phyloP scores from a whole-genome alignment of 2,797 vertebrate species.

The Falco naumanni region DNA sequence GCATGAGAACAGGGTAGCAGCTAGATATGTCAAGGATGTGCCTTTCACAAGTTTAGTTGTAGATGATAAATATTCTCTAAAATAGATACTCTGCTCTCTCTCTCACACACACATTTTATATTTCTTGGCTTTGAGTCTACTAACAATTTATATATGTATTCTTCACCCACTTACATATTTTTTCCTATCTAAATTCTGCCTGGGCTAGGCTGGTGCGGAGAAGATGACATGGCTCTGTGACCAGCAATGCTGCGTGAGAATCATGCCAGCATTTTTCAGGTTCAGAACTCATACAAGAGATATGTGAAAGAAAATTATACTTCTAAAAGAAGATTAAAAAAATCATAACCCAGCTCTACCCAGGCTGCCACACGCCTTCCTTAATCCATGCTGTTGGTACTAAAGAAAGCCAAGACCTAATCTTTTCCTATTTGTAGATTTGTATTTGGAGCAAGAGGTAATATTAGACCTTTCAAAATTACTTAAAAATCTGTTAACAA shows the following conservation, averaged over 20 bases:
- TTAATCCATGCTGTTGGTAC: neutral
- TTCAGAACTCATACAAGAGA: neutral
- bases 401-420: neutral
- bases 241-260: neutral
- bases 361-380: neutral
- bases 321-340: neutral
- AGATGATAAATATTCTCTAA: neutral
- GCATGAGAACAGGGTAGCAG: neutral
- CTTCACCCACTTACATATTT: neutral
- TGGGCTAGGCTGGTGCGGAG: neutral
- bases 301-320: neutral
- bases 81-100: neutral
- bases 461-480: neutral
- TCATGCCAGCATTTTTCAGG: neutral
- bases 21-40: neutral
- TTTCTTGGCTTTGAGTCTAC: neutral
- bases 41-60: neutral
- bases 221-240: neutral
- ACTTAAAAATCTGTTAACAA: neutral
- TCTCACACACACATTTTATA: neutral
- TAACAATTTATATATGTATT: neutral
- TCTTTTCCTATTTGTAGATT: neutral
- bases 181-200: neutral
- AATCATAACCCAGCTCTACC: neutral
- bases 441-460: neutral